Base-by-base conservation (phyloP, 1,140 invertebrate species). In the Phymorhynchus buccinoides region DNA sequence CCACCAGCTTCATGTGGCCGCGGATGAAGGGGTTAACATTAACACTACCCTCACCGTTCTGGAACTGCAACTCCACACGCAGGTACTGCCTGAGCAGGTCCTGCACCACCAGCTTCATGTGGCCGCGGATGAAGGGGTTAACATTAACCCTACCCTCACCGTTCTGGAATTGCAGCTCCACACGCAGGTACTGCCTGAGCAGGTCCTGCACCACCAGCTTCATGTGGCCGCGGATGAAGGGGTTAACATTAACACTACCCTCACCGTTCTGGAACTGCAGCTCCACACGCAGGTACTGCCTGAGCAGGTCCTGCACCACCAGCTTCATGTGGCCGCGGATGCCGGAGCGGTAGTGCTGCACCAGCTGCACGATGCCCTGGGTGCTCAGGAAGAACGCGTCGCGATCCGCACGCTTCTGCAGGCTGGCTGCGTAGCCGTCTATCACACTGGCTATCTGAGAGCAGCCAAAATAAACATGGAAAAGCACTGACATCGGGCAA, bases 321-420 rank as follows among this genome's bases (percentile, higher is more conserved):
- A 96, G 96, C 94, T 99, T 99, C 97, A 99, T 99, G 71, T 98
- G 95, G 0, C 98, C 99, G 2, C 98, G 95, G 78, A 99, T 99
- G 35, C 98, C 98, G 91, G 98, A 98, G 30, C 98, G 95, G 93
- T 99, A 99, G 89, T 97, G 95, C 92, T 99, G 98, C 27, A 99
- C 98, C 37, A 99, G 93, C 88, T 99, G 96, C 0, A 99, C 97
- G 86, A 99, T 97, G 1, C 97, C 97, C 93, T 99, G 97, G 0
- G 98, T 99, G 66, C 97, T 98, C 90, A 99, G 95, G 93, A 99
- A 99, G 95, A 99, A 99, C 0, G 97, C 97, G 91, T 99, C 98
- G 37, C 98, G 94, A 88, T 99, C 98, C 0, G 96, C 91, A n/a
- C 97, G 95, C 91, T 98, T 98, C 80, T 96, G 96, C n/a, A 99